A percentile compares a stretch with the other conserved stretches of the same genome.
These are phyloP conservation scores for Pangasius larnaudii DNA, from an alignment of 2,797 vertebrate species.

Conservation along the genomic window DNA sequence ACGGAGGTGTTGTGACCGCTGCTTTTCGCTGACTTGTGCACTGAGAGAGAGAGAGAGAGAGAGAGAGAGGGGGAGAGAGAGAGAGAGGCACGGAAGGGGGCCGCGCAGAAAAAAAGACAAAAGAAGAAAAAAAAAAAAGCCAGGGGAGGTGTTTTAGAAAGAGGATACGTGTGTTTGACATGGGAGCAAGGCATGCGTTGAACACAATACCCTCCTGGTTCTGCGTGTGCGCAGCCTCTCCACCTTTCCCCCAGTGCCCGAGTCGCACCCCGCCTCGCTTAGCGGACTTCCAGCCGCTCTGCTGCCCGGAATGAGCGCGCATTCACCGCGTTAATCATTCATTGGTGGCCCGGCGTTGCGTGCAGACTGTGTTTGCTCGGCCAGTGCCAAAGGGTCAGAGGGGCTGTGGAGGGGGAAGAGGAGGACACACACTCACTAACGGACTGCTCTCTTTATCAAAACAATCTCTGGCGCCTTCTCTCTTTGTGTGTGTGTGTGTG, in stretches of 20 bases:
- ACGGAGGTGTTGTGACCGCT: conserved; percentile 61
- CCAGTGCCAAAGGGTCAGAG: conserved; percentile 75
- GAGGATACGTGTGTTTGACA: conserved; percentile 63
- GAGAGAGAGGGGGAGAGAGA: conserved; percentile 39
- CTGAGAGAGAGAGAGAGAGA: neutral
- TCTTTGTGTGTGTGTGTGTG: neutral
- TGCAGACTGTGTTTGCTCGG: conserved; percentile 84
- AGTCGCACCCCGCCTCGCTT: conserved; percentile 48
- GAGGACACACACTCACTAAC: conserved; percentile 31
- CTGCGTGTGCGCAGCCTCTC: conserved; percentile 31
- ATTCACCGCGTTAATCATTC: conserved; percentile 79
- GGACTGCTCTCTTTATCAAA: conserved; percentile 75
- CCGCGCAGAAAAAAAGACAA: neutral
- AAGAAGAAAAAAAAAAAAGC: conserved; percentile 48
- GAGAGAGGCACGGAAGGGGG: conserved; percentile 31
- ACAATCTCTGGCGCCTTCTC: conserved; percentile 66
- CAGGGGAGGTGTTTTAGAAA: conserved; percentile 57
- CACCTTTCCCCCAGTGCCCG: conserved; percentile 31
- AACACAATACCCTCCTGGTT: conserved; percentile 66
- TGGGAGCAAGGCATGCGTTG: conserved; percentile 65
- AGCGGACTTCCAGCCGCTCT: conserved; percentile 53
- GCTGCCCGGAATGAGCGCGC: conserved; percentile 52
- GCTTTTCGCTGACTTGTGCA: conserved; percentile 54
- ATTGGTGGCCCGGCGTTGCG: conserved; percentile 72
- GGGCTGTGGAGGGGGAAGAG: conserved; percentile 69